phyloP scores from a whole-genome alignment of 2,797 vertebrate species.

The Phrynocephalus guinanensis region DNA sequence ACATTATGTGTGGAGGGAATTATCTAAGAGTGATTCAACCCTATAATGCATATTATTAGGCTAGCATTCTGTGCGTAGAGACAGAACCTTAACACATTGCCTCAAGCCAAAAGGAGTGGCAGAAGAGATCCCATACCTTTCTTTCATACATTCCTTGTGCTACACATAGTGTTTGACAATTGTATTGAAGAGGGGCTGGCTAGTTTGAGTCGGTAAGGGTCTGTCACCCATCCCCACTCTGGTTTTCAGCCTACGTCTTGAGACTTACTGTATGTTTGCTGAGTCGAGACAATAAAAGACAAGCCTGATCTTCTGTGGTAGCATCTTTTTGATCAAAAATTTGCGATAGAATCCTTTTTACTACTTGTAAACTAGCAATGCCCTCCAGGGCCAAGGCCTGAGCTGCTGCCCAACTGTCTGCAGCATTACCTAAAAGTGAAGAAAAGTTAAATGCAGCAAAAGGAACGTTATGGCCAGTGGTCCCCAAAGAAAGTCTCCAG shows the following conservation, averaged over 20 bases:
- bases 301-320: constrained; percentile 71
- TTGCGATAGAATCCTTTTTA: constrained; percentile 78
- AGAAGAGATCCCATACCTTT: not conserved
- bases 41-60: not conserved
- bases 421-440: constrained; percentile 65
- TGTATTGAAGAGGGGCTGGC: not conserved
- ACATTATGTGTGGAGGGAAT: too few relatives aligned
- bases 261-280: constrained; percentile 75
- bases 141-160: not conserved
- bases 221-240: not conserved
- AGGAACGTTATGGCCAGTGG: not conserved
- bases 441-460: not conserved
- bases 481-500: not conserved
- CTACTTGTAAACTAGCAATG: constrained; percentile 67
- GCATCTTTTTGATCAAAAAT: constrained; percentile 70
- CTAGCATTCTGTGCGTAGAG: not conserved
- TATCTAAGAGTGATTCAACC: too few relatives aligned
- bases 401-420: constrained; percentile 81
- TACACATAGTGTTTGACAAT: not conserved
- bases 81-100: too few relatives aligned
- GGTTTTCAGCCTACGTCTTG: not conserved
- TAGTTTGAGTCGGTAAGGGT: not conserved
- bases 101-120: too few relatives aligned
- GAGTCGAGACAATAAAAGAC: constrained; percentile 71
- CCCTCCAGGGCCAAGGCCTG: constrained; percentile 80